These are phyloP conservation scores for Aplysia californica DNA, from an alignment of 1,140 invertebrate species.

Conservation along the genomic window DNA sequence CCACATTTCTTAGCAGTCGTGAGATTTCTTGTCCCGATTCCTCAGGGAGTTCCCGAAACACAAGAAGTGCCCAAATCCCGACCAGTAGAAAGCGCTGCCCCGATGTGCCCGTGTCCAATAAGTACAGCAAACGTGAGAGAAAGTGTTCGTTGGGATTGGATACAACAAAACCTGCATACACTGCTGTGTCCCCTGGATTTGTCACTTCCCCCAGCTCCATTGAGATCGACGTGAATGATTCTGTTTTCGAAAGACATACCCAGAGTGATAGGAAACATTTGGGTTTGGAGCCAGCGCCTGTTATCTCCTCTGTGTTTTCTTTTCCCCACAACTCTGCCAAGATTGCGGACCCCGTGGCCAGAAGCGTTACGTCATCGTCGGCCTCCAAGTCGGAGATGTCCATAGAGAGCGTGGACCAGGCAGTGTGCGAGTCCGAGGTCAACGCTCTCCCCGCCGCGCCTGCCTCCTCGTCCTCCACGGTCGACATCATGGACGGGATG, in stretches of 20 bases:
- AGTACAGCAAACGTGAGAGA: background rate
- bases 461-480: no score
- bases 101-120: background rate
- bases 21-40: background rate
- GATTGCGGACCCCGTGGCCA: background rate
- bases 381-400: constrained; percentile 21
- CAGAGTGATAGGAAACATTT: no score
- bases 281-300: background rate
- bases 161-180: no score
- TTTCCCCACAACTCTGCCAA: background rate
- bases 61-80: no score
- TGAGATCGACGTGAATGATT: no score
- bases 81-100: constrained; percentile 12
- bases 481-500: no score
- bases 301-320: no score
- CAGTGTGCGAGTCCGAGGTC: constrained; percentile 16
- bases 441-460: constrained; percentile 2
- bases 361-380: constrained; percentile 1
- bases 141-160: background rate
- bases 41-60: background rate
- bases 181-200: no score
- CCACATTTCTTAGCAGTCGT: background rate
- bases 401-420: constrained; percentile 25
- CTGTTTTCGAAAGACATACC: no score
- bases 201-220: no score